Evolutionary conservation across 2,113 vertebrate species (phyloP), one percentile per base, ranked within the genome.

Genomic region (Sinocyclocheilus anshuiensis): DNA sequence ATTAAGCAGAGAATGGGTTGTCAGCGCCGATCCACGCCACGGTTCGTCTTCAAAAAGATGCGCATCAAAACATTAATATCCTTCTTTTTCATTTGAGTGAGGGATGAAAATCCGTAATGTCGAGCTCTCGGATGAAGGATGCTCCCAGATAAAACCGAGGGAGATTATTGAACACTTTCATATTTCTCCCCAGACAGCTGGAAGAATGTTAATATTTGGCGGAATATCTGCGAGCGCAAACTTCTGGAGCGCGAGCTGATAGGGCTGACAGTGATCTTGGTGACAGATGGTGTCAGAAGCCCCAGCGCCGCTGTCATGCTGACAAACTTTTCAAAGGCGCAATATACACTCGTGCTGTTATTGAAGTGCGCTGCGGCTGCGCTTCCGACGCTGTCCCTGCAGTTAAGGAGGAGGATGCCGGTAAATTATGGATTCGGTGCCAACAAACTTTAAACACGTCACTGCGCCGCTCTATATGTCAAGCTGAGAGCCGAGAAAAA

Each of bases 51-150:
- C 77, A 42, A 91, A 90, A 95, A 93, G 92, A 89, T 94, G 94
- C 93, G 91, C 93, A 94, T 95, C 93, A 93, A 92, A 95, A 95
- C 93, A 93, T 94, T 93, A 94, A 95, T 94, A 94, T 93, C 94
- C 93, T 93, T 92, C 92, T 93, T 93, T 90, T 89, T 93, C 92
- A 90, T 89, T 92, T 92, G 93, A 92, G 92, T 92, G 89, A 88
- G 86, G 86, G 92, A 91, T 92, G 92, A 91, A 93, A 93, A 93
- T 91, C 90, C 90, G 88, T 63, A 88, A 90, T 91, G 91, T 91
- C 91, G 93, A 93, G 91, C 92, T 92, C 92, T 94, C 92, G 91
- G 93, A 93, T 95, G 93, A 95, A 94, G 93, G 93, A 94, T 93
- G 93, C 93, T 93, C 67, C 81, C 90, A 93, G 94, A 95, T 93